Conservation (phyloP, 1,140 invertebrate species). For the Drosophila arizonae region DNA sequence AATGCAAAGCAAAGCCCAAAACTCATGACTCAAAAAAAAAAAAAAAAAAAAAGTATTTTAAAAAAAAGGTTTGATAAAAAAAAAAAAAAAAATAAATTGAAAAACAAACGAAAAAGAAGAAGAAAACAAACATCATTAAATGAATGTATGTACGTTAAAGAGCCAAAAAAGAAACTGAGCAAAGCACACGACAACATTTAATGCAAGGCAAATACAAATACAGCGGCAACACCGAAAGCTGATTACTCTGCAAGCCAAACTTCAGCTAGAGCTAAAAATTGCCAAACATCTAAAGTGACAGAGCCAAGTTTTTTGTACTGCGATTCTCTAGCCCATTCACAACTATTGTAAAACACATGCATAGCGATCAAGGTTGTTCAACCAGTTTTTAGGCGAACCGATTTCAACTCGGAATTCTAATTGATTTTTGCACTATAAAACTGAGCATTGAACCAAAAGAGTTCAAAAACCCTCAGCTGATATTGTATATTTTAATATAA, state of each 20-base stretch:
- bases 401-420: no score
- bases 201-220: slow-evolving; percentile 38
- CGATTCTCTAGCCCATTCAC: no score
- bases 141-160: slow-evolving; percentile 23
- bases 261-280: not conserved
- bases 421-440: no score
- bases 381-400: no score
- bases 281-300: not conserved
- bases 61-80: no score
- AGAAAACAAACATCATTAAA: slow-evolving; percentile 9
- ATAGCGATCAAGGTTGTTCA: no score
- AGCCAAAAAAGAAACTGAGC: slow-evolving; percentile 26
- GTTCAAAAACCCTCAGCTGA: no score
- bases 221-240: slow-evolving; percentile 3
- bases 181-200: slow-evolving; percentile 36
- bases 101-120: slow-evolving; percentile 18
- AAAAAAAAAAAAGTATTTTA: not conserved
- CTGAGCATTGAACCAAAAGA: no score
- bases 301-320: not conserved
- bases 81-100: not conserved
- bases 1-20: slow-evolving; percentile 1
- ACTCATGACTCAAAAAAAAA: not conserved
- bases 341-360: no score
- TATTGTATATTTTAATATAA: no score
- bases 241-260: not conserved